These are phyloP conservation scores for Synergus gifuensis DNA, from an alignment of 2,888 invertebrate species.

Conservation along the genomic window DNA sequence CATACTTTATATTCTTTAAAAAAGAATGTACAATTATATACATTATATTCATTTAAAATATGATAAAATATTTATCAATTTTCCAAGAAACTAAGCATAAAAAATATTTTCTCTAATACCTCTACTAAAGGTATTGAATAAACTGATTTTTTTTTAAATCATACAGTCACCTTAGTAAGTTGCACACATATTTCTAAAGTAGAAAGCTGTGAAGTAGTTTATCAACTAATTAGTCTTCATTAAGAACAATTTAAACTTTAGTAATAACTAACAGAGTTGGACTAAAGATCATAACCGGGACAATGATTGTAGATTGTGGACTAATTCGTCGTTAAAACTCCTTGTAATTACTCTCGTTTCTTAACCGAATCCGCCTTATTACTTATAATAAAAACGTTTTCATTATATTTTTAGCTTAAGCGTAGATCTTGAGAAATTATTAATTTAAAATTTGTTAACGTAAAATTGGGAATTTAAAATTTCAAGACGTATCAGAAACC, in stretches of 20 bases:
- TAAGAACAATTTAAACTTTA: background rate
- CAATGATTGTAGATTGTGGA: background rate
- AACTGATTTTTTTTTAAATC: background rate
- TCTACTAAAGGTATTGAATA: background rate
- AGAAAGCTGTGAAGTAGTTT: background rate
- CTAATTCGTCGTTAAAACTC: background rate
- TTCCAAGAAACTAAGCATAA: background rate
- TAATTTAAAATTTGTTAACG: background rate
- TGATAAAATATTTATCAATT: too few relatives aligned
- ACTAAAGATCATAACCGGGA: background rate
- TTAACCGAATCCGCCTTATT: background rate
- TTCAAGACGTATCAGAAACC: background rate
- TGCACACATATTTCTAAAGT: background rate
- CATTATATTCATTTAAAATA: too few relatives aligned
- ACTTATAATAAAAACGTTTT: background rate
- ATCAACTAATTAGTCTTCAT: background rate
- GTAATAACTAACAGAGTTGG: background rate
- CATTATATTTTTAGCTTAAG: background rate
- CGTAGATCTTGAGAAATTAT: background rate
- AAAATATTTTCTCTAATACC: background rate
- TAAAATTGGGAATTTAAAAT: too few relatives aligned
- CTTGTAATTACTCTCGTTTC: background rate
- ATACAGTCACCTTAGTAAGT: background rate
- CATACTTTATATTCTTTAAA: too few relatives aligned
- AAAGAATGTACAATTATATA: too few relatives aligned